Evolutionary conservation across 2,888 invertebrate genomes (phyloP).

Genomic region (Theretra japonica): DNA sequence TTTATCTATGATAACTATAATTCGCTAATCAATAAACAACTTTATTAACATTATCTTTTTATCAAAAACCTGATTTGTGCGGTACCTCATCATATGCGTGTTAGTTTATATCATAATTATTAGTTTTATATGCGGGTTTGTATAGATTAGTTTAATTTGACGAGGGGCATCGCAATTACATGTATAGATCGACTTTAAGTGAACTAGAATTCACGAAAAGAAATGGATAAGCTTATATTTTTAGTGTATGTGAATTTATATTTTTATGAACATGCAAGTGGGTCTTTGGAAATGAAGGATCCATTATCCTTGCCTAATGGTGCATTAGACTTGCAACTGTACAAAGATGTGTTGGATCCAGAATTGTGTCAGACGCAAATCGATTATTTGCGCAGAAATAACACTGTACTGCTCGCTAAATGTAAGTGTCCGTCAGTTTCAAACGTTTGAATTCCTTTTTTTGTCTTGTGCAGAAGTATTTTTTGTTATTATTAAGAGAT

Average conservation of each 20-base stretch:
- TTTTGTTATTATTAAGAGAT: too few relatives aligned
- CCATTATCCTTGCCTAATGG: conserved; percentile 43
- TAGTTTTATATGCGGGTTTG: not conserved
- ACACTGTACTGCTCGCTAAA: conserved; percentile 47
- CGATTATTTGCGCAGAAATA: conserved; percentile 50
- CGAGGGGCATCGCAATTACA: not conserved
- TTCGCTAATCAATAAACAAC: not conserved
- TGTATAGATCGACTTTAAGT: not conserved
- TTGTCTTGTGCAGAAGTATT: too few relatives aligned
- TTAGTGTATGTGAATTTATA: conserved; percentile 32
- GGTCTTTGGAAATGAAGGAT: conserved; percentile 42
- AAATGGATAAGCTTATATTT: conserved; percentile 12
- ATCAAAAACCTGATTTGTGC: conserved; percentile 2
- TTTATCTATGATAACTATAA: not conserved
- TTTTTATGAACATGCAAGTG: conserved; percentile 35
- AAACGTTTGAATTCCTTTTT: not conserved
- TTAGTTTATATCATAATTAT: not conserved
- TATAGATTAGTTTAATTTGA: not conserved
- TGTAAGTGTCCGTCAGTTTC: conserved; percentile 60
- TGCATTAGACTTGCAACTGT: conserved; percentile 61
- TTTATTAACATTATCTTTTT: not conserved
- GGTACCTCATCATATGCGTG: too few relatives aligned
- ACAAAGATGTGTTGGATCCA: conserved; percentile 60
- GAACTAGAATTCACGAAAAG: not conserved
- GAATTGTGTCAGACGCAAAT: conserved; percentile 64